Conservation (phyloP, 2,797 vertebrate genomes). For the Paguma larvata region DNA sequence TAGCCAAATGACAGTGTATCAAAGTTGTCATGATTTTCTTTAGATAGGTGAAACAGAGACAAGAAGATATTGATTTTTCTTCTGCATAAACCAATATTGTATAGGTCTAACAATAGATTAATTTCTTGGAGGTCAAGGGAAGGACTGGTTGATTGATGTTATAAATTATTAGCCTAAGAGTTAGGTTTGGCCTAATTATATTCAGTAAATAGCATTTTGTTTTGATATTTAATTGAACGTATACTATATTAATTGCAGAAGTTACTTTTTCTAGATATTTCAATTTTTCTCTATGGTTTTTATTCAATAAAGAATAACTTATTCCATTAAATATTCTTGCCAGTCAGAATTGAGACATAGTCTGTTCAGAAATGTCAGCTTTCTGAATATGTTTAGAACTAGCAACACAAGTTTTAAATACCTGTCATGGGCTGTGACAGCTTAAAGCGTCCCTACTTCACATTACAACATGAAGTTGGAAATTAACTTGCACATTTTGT, state of each 20-base stretch:
- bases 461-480: not conserved
- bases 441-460: not conserved
- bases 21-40: not conserved
- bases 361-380: not conserved
- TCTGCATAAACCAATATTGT: not conserved
- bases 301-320: slow-evolving; percentile 13
- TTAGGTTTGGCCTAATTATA: not conserved
- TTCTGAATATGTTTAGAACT: slow-evolving; percentile 28
- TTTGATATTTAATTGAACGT: not conserved
- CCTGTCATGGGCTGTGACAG: not conserved
- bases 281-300: not conserved
- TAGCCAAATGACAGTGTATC: not conserved
- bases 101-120: not conserved
- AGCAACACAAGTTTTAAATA: slow-evolving; percentile 38
- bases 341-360: not conserved
- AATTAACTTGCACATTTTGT: slow-evolving; percentile 42
- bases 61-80: not conserved
- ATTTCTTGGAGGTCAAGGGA: fast-evolving
- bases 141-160: not conserved
- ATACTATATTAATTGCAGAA: not conserved
- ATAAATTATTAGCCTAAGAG: not conserved
- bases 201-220: not conserved
- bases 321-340: slow-evolving; percentile 19
- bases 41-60: not conserved
- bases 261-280: slow-evolving; percentile 7